Evolutionary conservation across 2,888 invertebrate species (phyloP), one percentile per base, ranked within the genome.

Genomic region (Ceriagrion tenellum): DNA sequence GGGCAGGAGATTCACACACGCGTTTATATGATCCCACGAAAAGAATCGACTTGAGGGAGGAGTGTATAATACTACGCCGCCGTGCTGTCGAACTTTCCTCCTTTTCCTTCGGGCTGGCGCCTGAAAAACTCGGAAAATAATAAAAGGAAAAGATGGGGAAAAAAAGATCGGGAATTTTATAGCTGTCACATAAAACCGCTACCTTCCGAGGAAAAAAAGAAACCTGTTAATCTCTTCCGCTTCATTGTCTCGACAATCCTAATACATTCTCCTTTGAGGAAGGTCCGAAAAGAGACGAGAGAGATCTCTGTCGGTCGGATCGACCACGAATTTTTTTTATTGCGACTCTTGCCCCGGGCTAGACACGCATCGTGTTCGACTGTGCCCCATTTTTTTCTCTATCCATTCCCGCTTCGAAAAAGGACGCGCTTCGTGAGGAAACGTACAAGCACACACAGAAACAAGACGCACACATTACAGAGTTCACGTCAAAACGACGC

Each of bases 221-320:
- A 55, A 89, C 47, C 89, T 89, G 55, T 55, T 55, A n/a, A 47
- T 89, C 89, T 55, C 55, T 89, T 89, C 55, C 55, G 26, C 47
- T 55, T 47, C 55, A 55, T 89, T 89, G n/a, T 89, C 89, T 89
- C 89, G 55, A 89, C 89, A 55, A n/a, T 89, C 89, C 89, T 55
- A 89, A 89, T 89, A 55, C 55, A 89, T 55, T 89, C 55, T 23
- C 55, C 20, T 89, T 55, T 89, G 55, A 55, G 47, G 89, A 89
- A 55, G 89, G 47, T 55, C 89, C 26, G 55, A 47, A 13, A 23
- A 47, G 59, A 59, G 59, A 20, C 16, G 12, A 59, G 18, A 20
- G 59, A 59, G 12, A 59, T 12, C 16, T 69, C 1, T 26, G 69
- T 69, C 59, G n/a, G 69, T 69, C 59, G n/a, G 81, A 18, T 35